Base-by-base conservation (phyloP, 2,113 vertebrate species). In the Candoia aspera region DNA sequence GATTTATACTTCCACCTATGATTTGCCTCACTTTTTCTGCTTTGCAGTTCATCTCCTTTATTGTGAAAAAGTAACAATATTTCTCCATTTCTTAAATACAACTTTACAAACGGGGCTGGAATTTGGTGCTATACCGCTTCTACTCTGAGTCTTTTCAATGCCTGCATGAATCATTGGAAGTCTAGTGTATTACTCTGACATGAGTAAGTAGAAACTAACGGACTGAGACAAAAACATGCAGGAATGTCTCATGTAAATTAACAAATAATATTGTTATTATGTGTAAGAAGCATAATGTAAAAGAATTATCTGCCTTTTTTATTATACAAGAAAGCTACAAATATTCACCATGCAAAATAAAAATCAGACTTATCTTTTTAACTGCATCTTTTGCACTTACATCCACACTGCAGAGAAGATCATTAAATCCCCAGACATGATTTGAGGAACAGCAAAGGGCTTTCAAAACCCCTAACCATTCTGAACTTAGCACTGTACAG, bases 381-480 rank as follows among this genome's bases (percentile, higher is more conserved):
- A 55, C 0, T 87, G 60, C 37, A 33, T 23, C 3, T 23, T 79
- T 23, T 59, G 42, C 91, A 97, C 97, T 97, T 94, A 97, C 98
- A 95, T 97, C 97, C 64, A 98, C 97, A 0, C 96, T 98, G 96
- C 98, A 98, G 91, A 98, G 97, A 2, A 98, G 97, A 85, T 97
- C 96, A 37, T 95, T 97, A 95, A 97, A 98, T 6, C 97, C 97
- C 97, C 98, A 98, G 88, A 97, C 96, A 0, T 96, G 97, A 90
- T 98, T 97, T 23, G 97, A 98, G 33, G 98, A 98, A 90, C 97
- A 98, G 87, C 97, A 98, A 6, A 97, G 97, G 73, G 97, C 97
- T 93, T 97, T 97, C 8, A 97, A 53, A 0, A 97, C 96, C 2
- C 97, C 97, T 91, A 97, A 60, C 96, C 98, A 97, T 64, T 98